A percentile compares a stretch with the other conserved stretches of the same genome.
Evolutionary conservation across 2,888 invertebrate genomes (phyloP).

Genomic region (Tetropium fuscum): DNA sequence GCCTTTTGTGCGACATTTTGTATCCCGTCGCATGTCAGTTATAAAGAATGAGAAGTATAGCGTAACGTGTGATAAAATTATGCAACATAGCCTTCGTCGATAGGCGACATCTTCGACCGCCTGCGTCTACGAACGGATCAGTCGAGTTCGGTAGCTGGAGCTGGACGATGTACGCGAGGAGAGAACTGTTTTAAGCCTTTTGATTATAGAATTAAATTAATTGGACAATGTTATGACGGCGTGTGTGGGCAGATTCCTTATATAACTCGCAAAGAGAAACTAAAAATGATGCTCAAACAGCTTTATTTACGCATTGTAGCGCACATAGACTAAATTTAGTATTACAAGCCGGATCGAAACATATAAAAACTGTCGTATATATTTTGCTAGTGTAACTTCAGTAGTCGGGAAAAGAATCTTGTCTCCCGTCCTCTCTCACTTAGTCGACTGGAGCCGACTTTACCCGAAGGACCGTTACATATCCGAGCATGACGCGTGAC

Average conservation of each 20-base stretch:
- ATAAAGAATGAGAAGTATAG: too few relatives aligned
- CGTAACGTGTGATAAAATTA: too few relatives aligned
- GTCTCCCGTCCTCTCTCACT: too few relatives aligned
- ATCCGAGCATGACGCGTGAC: too few relatives aligned
- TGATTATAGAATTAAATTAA: conserved; percentile 31
- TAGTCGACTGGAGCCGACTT: too few relatives aligned
- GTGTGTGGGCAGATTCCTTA: neutral
- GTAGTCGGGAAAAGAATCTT: neutral
- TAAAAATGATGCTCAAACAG: conserved; percentile 30
- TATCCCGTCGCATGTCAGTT: too few relatives aligned
- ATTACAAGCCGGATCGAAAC: neutral
- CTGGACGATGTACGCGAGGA: conserved; percentile 39
- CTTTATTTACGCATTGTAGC: conserved; percentile 32
- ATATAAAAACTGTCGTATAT: conserved; percentile 2
- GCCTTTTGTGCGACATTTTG: too few relatives aligned
- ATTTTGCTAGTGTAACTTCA: conserved; percentile 8
- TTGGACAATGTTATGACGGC: conserved; percentile 2
- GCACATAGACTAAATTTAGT: conserved; percentile 1
- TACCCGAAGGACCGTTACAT: too few relatives aligned
- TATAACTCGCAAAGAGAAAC: neutral
- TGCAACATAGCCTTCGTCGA: too few relatives aligned
- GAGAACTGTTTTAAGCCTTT: conserved; percentile 34
- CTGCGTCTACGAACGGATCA: too few relatives aligned
- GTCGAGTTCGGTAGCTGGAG: conserved; percentile 41
- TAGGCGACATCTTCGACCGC: too few relatives aligned